Evolutionary conservation across 1,140 invertebrate species (phyloP), one percentile per base, ranked within the genome.

Genomic region (Calosoma granatense): DNA sequence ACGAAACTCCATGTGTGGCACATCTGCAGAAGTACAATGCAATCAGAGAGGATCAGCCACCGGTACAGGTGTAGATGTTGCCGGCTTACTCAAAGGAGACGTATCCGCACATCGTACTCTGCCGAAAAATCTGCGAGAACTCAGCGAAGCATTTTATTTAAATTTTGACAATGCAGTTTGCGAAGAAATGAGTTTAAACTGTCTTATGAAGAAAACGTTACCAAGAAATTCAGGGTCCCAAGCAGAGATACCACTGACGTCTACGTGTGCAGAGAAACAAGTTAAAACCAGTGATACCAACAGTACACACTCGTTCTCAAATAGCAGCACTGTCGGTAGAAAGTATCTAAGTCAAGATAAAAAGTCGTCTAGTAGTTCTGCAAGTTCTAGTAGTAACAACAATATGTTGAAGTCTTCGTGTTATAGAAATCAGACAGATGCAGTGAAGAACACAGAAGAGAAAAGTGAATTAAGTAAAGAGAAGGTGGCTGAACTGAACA

Each of bases 111-210:
- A 66, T 60, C 58, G 64, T 41, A 66, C 64, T 15, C 58, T 66
- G 39, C 64, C 64, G 53, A 61, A 64, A 52, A 66, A 66, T 60
- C 26, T 66, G 26, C 56, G 61, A 51, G 64, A 66, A 56, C 26
- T 64, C n/a, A 19, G 39, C 56, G 15, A 57, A 52, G 17, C 23
- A 51, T 53, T 47, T 26, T 51, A 20, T 23, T 26, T 14, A 15
- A 30, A 19, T 22, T 23, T 47, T 47, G 17, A 47, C 17, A 53
- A 51, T 57, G 12, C 51, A 52, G 20, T 36, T 30, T 52, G 20
- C n/a, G 51, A 53, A 19, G 19, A 51, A 21, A 11, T 41, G 3
- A 47, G 39, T 30, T 9, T 41, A 15, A 41, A 57, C 30, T 20
- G 22, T 39, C 23, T 26, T 30, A n/a, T 26, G 17, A 47, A 53